phyloP scores from a whole-genome alignment of 2,113 vertebrate genomes.

The Thamnophis sirtalis region DNA sequence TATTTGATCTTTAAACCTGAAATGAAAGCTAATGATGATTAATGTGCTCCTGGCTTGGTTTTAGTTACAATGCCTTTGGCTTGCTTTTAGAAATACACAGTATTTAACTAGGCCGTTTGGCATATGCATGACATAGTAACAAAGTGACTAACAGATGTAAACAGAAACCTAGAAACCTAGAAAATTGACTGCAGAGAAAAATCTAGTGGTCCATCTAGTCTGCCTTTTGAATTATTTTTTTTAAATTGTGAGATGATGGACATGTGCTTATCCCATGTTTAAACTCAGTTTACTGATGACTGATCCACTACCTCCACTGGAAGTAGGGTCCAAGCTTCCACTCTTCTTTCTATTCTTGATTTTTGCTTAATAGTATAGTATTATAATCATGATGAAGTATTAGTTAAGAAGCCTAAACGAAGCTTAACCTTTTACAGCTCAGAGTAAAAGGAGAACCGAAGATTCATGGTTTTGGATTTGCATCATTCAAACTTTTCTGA shows the following conservation, averaged over 20 bases:
- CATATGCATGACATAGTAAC: background rate
- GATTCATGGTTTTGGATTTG: background rate
- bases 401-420: accelerated
- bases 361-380: background rate
- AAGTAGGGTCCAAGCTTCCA: background rate
- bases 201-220: background rate
- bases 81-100: background rate
- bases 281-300: background rate
- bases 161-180: background rate
- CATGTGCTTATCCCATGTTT: background rate
- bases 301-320: background rate
- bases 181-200: background rate
- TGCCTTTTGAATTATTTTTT: background rate
- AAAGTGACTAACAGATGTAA: background rate
- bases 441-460: background rate
- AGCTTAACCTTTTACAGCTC: background rate
- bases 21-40: background rate
- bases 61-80: background rate
- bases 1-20: background rate
- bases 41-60: background rate
- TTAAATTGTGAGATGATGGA: background rate
- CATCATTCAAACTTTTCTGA: accelerated
- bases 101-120: background rate
- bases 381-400: background rate
- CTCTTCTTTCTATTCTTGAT: background rate